Evolutionary conservation across 2,888 invertebrate genomes (phyloP).

Genomic region (Apodemia hepburni): DNA sequence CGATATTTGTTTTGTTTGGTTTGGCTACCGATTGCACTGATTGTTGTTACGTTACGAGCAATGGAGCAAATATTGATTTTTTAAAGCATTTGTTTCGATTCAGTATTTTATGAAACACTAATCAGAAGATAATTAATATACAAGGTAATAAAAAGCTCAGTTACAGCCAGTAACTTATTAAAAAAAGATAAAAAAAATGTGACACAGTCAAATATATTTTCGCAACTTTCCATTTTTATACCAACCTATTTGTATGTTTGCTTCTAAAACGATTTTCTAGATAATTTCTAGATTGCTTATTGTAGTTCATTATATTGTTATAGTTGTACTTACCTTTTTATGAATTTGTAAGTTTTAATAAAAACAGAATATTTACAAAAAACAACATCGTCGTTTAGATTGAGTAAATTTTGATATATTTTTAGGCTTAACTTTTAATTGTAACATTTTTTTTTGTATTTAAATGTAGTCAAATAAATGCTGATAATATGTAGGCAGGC

Average conservation of each 20-base stretch:
- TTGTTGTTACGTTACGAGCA: slow-evolving; percentile 54
- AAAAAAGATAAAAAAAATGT: background rate
- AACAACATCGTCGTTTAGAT: background rate
- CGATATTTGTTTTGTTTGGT: slow-evolving; percentile 69
- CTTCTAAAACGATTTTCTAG: background rate
- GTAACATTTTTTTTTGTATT: background rate
- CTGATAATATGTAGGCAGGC: slow-evolving; percentile 13
- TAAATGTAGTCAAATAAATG: background rate
- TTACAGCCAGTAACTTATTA: background rate
- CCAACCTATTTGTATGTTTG: background rate
- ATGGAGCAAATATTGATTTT: slow-evolving; percentile 63
- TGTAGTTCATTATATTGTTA: background rate
- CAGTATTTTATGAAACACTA: background rate
- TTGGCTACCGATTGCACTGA: slow-evolving; percentile 39
- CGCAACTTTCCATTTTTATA: background rate
- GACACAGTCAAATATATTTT: slow-evolving; percentile 1
- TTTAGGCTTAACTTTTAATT: background rate
- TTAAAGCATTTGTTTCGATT: slow-evolving; percentile 19
- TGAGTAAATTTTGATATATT: background rate
- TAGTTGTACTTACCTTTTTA: slow-evolving; percentile 18
- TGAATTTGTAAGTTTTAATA: background rate
- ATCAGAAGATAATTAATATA: background rate
- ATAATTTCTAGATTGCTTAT: background rate
- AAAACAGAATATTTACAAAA: background rate
- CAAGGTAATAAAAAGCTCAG: background rate